These are phyloP conservation scores for Mustela nigripes DNA, from an alignment of 2,113 vertebrate species.

Conservation along the genomic window DNA sequence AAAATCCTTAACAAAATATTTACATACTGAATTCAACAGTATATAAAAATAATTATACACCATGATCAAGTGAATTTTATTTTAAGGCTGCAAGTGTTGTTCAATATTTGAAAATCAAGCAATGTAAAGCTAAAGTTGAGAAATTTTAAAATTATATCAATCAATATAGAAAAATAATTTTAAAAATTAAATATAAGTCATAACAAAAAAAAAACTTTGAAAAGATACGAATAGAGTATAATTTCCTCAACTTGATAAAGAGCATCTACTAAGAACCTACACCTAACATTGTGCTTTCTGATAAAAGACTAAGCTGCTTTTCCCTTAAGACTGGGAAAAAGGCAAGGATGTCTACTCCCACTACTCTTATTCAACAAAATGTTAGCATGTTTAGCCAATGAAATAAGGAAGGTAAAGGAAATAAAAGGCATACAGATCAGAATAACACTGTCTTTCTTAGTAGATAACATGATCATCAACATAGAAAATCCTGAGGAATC, in stretches of 20 bases:
- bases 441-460: background rate
- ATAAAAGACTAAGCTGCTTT: background rate
- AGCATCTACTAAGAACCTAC: background rate
- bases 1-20: background rate
- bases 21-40: background rate
- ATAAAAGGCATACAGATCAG: background rate
- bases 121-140: background rate
- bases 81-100: background rate
- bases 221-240: background rate
- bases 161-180: background rate
- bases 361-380: background rate
- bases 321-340: background rate
- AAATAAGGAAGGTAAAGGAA: background rate
- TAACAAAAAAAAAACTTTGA: conserved; percentile 12
- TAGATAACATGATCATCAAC: background rate
- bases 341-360: background rate
- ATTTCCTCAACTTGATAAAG: background rate
- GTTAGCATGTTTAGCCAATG: background rate
- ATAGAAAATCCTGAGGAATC: background rate
- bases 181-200: background rate
- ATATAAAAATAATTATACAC: background rate
- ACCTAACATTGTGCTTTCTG: background rate
- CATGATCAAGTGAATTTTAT: background rate
- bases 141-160: background rate
- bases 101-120: background rate